Conservation (phyloP, 2,888 invertebrate genomes). For the Perdita meconis region DNA sequence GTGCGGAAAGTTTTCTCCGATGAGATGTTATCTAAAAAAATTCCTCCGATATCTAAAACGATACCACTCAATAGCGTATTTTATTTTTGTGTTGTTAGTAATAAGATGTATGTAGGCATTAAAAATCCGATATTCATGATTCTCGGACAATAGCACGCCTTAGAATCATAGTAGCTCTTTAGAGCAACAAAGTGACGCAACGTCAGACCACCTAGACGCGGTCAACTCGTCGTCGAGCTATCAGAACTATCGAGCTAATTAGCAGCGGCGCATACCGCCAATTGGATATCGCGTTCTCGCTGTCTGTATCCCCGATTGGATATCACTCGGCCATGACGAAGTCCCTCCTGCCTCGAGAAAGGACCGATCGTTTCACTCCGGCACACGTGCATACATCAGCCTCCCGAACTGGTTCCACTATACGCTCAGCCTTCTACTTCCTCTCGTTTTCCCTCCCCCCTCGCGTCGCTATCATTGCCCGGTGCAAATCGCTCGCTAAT, state of each 20-base stretch:
- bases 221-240: conserved; percentile 67
- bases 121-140: no score
- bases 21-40: no score
- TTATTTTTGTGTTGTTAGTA: no score
- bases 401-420: conserved; percentile 64
- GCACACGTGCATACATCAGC: conserved; percentile 32
- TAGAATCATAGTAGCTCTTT: neutral
- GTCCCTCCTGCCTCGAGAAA: conserved; percentile 73
- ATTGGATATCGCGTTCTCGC: conserved; percentile 67
- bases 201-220: conserved; percentile 70
- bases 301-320: conserved; percentile 74
- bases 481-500: conserved; percentile 77
- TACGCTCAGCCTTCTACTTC: conserved; percentile 38
- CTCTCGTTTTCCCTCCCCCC: conserved; percentile 29
- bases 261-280: conserved; percentile 72
- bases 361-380: conserved; percentile 46
- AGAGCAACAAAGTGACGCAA: conserved; percentile 10
- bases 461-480: conserved; percentile 63
- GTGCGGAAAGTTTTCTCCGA: no score
- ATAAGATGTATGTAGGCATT: no score
- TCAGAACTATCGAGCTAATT: conserved; percentile 77
- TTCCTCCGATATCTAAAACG: no score
- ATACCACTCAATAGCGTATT: no score
- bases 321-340: conserved; percentile 77
- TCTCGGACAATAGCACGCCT: neutral